Percentiles rank a stretch among this genome's conserved stretches.
These are phyloP conservation scores for Ceratitis capitata DNA, from an alignment of 1,140 invertebrate species.

Conservation along the genomic window DNA sequence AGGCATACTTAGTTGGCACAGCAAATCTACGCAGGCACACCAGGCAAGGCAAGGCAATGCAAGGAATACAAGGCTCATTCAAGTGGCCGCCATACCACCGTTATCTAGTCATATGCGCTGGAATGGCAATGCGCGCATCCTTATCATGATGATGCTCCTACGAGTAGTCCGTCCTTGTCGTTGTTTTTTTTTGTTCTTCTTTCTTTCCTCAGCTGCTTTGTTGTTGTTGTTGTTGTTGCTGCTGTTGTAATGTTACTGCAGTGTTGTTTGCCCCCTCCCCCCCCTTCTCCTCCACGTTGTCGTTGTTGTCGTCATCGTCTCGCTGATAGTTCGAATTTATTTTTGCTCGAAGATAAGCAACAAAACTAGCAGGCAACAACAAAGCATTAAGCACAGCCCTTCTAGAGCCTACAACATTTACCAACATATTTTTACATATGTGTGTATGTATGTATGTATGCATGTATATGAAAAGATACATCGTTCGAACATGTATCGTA, in stretches of 20 bases:
- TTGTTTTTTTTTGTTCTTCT: neutral
- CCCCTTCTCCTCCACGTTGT: neutral
- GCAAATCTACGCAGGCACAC: no score
- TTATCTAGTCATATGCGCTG: neutral
- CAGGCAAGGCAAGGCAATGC: neutral
- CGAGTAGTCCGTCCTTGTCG: neutral
- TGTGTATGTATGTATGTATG: no score
- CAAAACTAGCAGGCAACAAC: neutral
- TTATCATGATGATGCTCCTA: constrained; percentile 29
- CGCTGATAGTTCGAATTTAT: neutral
- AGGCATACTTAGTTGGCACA: neutral
- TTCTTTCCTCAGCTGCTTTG: no score
- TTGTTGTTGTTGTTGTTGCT: neutral
- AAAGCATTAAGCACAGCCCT: neutral
- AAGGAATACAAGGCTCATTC: neutral
- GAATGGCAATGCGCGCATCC: constrained; percentile 13
- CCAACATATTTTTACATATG: neutral
- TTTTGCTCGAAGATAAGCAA: constrained; percentile 4
- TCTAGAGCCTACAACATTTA: neutral
- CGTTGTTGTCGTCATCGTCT: neutral
- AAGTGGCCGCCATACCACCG: constrained; percentile 1
- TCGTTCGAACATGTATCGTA: neutral
- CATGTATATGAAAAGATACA: no score
- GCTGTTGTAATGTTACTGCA: neutral
- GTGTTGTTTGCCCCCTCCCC: neutral